Evolutionary conservation across 2,797 vertebrate species (phyloP).

Genomic region (Melanotaenia boesemani): DNA sequence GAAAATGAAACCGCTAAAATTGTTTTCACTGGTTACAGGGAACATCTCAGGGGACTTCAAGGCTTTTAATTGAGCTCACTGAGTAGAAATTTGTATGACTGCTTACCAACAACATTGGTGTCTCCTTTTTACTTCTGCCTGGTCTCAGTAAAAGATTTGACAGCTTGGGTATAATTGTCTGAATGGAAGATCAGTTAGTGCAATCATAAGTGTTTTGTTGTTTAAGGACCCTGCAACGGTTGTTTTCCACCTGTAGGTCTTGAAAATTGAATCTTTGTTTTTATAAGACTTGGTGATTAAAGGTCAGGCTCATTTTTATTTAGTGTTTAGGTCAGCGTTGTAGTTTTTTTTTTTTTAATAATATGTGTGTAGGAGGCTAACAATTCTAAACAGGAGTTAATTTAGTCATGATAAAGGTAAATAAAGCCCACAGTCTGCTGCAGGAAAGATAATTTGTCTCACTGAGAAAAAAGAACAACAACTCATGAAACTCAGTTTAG

Average conservation of each 20-base stretch:
- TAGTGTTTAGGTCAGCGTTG: slow-evolving; percentile 30
- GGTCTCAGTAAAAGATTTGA: slow-evolving; percentile 46
- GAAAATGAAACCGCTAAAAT: slow-evolving; percentile 90
- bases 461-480: slow-evolving; percentile 51
- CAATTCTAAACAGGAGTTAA: slow-evolving; percentile 61
- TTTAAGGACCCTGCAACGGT: slow-evolving; percentile 4
- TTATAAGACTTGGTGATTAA: slow-evolving; percentile 44
- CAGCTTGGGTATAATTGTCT: slow-evolving; percentile 46
- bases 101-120: slow-evolving; percentile 75
- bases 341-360: slow-evolving; percentile 35
- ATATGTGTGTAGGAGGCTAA: slow-evolving; percentile 55
- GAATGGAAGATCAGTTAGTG: slow-evolving; percentile 35
- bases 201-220: slow-evolving; percentile 31
- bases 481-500: slow-evolving; percentile 51
- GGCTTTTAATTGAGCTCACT: slow-evolving; percentile 87
- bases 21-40: slow-evolving; percentile 87
- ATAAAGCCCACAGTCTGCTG: slow-evolving; percentile 53
- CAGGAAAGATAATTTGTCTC: slow-evolving; percentile 65
- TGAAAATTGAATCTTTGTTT: slow-evolving; percentile 19
- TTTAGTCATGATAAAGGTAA: slow-evolving; percentile 65
- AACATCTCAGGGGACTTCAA: slow-evolving; percentile 80
- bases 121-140: slow-evolving; percentile 63
- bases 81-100: slow-evolving; percentile 83
- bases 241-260: slow-evolving; percentile 5
- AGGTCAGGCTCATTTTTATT: slow-evolving; percentile 46